phyloP scores from a whole-genome alignment of 2,888 invertebrate species.

The Drosophila yooni region DNA sequence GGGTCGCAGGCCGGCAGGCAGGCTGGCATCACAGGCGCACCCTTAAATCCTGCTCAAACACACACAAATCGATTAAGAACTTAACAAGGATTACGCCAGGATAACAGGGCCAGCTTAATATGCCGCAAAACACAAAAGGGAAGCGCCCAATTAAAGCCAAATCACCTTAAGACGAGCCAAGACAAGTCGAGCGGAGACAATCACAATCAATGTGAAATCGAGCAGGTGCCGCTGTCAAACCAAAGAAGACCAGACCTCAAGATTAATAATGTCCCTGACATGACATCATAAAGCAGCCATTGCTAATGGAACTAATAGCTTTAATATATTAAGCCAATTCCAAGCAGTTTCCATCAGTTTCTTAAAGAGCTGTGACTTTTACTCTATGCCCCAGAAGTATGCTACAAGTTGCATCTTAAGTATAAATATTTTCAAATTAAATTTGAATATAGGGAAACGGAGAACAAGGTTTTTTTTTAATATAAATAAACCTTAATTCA shows the following conservation, averaged over 20 bases:
- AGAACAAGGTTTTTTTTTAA: no score
- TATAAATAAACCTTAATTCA: no score
- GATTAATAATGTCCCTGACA: conserved; percentile 6
- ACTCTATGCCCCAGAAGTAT: not conserved
- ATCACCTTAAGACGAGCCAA: conserved; percentile 16
- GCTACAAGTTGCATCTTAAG: not conserved
- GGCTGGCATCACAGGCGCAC: conserved; percentile 10
- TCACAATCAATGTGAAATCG: conserved; percentile 21
- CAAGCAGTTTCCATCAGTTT: not conserved
- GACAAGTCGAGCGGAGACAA: conserved; percentile 3
- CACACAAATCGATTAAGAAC: conserved; percentile 75
- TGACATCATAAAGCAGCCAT: conserved; percentile 10
- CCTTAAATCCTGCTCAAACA: conserved; percentile 22
- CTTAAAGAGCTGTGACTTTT: not conserved
- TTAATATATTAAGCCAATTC: no score
- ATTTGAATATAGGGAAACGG: not conserved
- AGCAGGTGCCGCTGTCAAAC: conserved; percentile 12
- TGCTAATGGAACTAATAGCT: not conserved
- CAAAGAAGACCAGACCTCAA: not conserved
- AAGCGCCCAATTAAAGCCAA: conserved; percentile 55
- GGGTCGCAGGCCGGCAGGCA: not conserved
- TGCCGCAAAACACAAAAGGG: conserved; percentile 33
- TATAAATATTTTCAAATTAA: not conserved
- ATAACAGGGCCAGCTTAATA: conserved; percentile 60
- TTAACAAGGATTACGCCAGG: conserved; percentile 66